Percentiles rank a stretch among this genome's conserved stretches.
Conservation (phyloP, 2,797 vertebrate species). For the Xerus rutilus region DNA sequence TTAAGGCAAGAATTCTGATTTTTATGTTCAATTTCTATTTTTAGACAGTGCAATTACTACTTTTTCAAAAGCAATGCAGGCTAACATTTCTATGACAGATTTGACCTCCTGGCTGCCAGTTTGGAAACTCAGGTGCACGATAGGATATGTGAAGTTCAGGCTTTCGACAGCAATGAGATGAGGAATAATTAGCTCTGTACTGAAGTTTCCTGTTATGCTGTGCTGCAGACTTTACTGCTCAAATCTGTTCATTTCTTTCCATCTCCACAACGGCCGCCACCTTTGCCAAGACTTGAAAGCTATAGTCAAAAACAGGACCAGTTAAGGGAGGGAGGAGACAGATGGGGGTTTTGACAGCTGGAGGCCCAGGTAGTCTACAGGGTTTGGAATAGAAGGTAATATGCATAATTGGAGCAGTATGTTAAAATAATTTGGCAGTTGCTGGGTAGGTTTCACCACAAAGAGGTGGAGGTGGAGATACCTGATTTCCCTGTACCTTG, state of each 20-base stretch:
- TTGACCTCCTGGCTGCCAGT: neutral
- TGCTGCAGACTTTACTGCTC: neutral
- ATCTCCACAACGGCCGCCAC: neutral
- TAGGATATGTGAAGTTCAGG: accelerated
- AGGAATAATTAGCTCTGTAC: neutral
- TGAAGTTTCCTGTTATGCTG: neutral
- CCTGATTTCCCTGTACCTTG: too few species aligned
- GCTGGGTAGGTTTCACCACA: neutral
- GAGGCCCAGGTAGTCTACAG: neutral
- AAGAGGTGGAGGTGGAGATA: neutral
- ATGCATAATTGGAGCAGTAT: accelerated
- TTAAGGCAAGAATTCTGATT: neutral
- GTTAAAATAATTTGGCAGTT: neutral
- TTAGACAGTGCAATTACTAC: neutral
- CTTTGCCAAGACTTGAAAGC: neutral
- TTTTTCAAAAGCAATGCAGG: neutral
- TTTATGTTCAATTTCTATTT: neutral
- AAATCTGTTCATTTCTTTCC: neutral
- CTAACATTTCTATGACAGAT: neutral
- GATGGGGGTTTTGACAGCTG: neutral
- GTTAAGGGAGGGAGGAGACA: too few species aligned
- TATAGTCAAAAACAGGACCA: neutral
- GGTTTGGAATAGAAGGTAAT: neutral
- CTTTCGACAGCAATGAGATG: neutral
- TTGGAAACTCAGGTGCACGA: neutral